phyloP scores from a whole-genome alignment of 2,888 invertebrate species.

The Trichopria drosophilae region DNA sequence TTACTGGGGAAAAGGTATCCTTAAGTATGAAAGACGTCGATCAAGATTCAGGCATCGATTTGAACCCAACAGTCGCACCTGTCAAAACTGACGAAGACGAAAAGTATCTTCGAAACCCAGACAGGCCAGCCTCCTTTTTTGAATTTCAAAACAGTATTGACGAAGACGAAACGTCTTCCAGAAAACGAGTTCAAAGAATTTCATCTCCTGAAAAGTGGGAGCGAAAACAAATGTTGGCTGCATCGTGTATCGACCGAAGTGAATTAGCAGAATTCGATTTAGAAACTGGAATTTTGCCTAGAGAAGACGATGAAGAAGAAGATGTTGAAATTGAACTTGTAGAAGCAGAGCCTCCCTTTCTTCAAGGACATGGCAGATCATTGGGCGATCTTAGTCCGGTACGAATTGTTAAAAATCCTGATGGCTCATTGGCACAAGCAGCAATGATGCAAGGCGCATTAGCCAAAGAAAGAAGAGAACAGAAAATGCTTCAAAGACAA shows the following conservation, averaged over 20 bases:
- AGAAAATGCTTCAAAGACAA: slow-evolving; percentile 93
- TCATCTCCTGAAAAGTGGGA: slow-evolving; percentile 98
- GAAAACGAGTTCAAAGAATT: slow-evolving; percentile 85
- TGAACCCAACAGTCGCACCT: slow-evolving; percentile 81
- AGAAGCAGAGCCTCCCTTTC: slow-evolving; percentile 97
- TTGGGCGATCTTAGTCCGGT: slow-evolving; percentile 92
- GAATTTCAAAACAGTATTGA: slow-evolving; percentile 64
- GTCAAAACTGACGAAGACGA: slow-evolving; percentile 67
- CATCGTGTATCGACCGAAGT: slow-evolving; percentile 63
- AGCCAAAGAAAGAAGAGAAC: slow-evolving; percentile 94
- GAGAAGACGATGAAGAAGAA: slow-evolving; percentile 92
- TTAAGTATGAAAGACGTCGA: slow-evolving; percentile 98
- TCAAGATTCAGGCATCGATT: slow-evolving; percentile 89
- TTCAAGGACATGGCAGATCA: slow-evolving; percentile 90
- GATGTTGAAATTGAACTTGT: slow-evolving; percentile 98
- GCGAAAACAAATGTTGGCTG: slow-evolving; percentile 76
- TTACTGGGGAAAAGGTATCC: slow-evolving; percentile 88
- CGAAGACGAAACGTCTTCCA: slow-evolving; percentile 78
- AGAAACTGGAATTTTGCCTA: slow-evolving; percentile 88
- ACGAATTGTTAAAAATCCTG: slow-evolving; percentile 96
- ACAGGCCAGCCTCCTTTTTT: slow-evolving; percentile 72
- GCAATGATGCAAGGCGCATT: slow-evolving; percentile 99
- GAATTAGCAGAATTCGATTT: slow-evolving; percentile 98
- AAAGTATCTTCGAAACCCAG: slow-evolving; percentile 84
- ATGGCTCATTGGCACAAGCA: slow-evolving; percentile 97